Conservation (phyloP, 2,797 vertebrate genomes). For the Aselliscus stoliczkanus region DNA sequence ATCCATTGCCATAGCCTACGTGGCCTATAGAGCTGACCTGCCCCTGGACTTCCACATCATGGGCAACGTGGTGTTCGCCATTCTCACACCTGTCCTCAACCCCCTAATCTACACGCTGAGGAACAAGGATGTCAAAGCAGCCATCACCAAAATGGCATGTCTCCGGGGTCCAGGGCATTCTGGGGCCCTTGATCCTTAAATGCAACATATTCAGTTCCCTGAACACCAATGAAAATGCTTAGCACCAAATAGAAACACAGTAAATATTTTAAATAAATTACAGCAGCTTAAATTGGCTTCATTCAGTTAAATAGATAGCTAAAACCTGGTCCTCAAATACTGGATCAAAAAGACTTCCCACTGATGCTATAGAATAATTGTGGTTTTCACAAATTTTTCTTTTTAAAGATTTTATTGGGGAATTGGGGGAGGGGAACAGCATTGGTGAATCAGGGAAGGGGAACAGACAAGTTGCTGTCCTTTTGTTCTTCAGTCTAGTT, state of each 20-base stretch:
- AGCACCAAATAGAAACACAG: background rate
- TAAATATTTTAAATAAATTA: background rate
- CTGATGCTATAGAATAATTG: background rate
- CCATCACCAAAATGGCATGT: background rate
- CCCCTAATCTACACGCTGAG: background rate
- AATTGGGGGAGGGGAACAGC: too few species aligned
- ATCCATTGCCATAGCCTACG: background rate
- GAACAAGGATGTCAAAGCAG: conserved; percentile 6
- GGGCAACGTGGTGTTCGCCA: background rate
- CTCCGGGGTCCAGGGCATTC: background rate
- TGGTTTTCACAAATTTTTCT: background rate
- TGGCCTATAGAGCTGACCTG: background rate
- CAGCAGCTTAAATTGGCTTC: background rate
- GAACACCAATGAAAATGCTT: background rate
- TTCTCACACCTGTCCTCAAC: background rate
- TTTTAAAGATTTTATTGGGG: too few species aligned
- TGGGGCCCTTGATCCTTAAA: background rate
- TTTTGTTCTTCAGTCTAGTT: too few species aligned
- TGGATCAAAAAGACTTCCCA: background rate
- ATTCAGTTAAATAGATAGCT: background rate
- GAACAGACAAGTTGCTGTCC: too few species aligned
- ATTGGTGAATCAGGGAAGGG: too few species aligned
- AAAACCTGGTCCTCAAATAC: background rate
- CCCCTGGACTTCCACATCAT: background rate
- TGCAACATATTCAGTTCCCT: background rate